Evolutionary conservation across 2,113 vertebrate species (phyloP).

Genomic region (Limnothrissa miodon): DNA sequence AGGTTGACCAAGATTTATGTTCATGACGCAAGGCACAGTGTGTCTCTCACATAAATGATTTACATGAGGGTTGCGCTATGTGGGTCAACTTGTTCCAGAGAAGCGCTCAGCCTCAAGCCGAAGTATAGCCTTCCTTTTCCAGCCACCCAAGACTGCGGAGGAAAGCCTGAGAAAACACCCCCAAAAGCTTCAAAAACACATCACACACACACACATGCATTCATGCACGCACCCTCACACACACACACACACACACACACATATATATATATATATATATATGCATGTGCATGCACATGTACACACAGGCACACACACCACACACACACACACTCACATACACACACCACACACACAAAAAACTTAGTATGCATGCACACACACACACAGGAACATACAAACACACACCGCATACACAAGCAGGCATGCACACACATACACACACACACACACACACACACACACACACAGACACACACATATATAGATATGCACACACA

Average conservation of each 20-base stretch:
- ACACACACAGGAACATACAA: background rate
- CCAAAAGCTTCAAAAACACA: background rate
- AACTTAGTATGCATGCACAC: background rate
- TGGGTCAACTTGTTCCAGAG: conserved; percentile 19
- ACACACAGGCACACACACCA: background rate
- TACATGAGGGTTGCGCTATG: background rate
- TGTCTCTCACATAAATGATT: conserved; percentile 6
- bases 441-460: background rate
- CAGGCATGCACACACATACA: background rate
- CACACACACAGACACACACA: background rate
- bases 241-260: background rate
- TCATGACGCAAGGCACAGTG: background rate
- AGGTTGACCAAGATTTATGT: conserved; percentile 16
- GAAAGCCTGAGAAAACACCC: conserved; percentile 10
- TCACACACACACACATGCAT: background rate
- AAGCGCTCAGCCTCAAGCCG: background rate
- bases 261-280: too few relatives aligned
- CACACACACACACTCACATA: background rate
- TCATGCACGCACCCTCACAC: background rate
- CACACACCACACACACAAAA: background rate
- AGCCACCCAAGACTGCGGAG: background rate
- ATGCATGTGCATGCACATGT: too few relatives aligned
- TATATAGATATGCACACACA: too few relatives aligned
- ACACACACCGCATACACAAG: background rate
- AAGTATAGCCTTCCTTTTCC: conserved; percentile 2